A percentile compares a stretch with the other conserved stretches of the same genome.
Evolutionary conservation across 37 sponge, comb jelly and placozoan genomes (phyloP).

Genomic region (Agelas oroides): DNA sequence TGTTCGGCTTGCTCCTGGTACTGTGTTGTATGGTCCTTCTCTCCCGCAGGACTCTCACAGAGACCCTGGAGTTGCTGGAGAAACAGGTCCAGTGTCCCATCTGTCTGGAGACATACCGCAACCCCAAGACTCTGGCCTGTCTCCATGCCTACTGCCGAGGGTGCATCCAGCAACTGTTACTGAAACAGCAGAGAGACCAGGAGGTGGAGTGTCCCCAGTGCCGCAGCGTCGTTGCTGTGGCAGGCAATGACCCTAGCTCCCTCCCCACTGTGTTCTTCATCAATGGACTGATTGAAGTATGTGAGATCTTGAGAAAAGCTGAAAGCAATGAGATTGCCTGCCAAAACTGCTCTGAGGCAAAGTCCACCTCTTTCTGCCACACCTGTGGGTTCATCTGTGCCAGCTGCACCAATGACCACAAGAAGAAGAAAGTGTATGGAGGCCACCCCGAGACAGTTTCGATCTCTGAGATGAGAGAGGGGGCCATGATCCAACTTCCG

Average conservation of each 20-base stretch:
- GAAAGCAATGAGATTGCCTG: background rate
- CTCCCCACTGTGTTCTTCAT: conserved; percentile 6
- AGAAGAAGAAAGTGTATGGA: conserved; percentile 7
- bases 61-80: conserved; percentile 11
- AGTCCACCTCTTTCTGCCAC: conserved; percentile 25
- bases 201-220: background rate
- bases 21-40: too few species aligned
- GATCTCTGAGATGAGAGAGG: background rate
- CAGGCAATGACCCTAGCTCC: background rate
- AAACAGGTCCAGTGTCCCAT: conserved; percentile 16
- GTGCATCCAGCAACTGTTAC: conserved; percentile 11
- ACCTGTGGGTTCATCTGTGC: conserved; percentile 37
- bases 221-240: background rate
- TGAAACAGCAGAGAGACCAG: too few species aligned
- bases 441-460: background rate
- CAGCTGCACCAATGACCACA: conserved; percentile 12
- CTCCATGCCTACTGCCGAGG: conserved; percentile 35
- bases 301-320: background rate
- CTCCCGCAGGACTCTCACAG: too few species aligned
- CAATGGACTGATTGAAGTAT: background rate
- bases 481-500: background rate
- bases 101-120: conserved; percentile 7
- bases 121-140: conserved; percentile 42
- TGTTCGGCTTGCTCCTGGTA: too few species aligned
- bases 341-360: conserved; percentile 10